Conservation (phyloP, 2,888 invertebrate genomes). For the Lottia gigantea region DNA sequence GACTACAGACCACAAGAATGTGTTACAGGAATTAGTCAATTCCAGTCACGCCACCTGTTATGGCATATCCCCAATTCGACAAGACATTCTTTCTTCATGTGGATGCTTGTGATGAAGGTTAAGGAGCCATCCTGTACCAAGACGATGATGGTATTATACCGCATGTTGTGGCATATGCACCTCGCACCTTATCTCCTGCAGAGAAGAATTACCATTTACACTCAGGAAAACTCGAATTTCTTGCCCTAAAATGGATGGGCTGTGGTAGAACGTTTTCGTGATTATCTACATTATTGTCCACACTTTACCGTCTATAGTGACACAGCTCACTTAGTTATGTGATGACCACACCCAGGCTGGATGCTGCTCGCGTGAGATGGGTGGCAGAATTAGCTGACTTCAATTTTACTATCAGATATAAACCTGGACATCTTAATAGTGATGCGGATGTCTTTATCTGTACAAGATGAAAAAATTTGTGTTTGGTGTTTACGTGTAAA, state of each 20-base stretch:
- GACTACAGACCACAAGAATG: neutral
- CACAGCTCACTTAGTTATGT: constrained; percentile 29
- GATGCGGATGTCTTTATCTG: constrained; percentile 23
- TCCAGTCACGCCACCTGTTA: neutral
- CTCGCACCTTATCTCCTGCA: constrained; percentile 34
- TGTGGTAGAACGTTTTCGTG: constrained; percentile 31
- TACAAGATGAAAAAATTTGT: neutral
- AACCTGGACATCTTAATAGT: constrained; percentile 23
- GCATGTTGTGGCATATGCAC: constrained; percentile 36
- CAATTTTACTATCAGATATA: constrained; percentile 32
- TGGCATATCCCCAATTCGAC: constrained; percentile 4
- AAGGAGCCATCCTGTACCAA: constrained; percentile 40
- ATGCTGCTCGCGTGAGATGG: constrained; percentile 27
- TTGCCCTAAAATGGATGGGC: constrained; percentile 36
- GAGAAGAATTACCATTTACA: constrained; percentile 42
- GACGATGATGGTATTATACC: constrained; percentile 20
- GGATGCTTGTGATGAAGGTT: constrained; percentile 54
- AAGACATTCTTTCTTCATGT: neutral
- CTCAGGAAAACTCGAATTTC: constrained; percentile 33
- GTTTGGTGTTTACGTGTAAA: neutral
- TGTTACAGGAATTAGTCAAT: neutral
- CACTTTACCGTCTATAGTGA: constrained; percentile 28
- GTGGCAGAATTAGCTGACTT: constrained; percentile 32
- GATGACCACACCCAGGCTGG: constrained; percentile 24
- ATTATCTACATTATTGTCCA: constrained; percentile 34